A percentile compares a stretch with the other conserved stretches of the same genome.
Conservation (phyloP, 2,797 vertebrate genomes). For the Salmo trutta region DNA sequence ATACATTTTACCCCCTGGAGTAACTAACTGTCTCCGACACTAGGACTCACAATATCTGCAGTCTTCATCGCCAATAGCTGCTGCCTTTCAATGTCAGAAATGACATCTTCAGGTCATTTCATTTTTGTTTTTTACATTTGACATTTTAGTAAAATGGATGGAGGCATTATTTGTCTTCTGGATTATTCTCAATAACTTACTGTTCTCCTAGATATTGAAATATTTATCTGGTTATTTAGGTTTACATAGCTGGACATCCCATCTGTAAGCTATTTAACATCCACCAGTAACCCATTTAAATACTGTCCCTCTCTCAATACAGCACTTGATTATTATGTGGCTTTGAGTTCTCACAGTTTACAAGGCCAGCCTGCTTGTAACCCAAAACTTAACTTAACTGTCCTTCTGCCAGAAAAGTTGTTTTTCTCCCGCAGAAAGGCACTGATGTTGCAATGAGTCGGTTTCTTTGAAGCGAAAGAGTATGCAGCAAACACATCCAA, state of each 20-base stretch:
- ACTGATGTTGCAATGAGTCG: slow-evolving; percentile 44
- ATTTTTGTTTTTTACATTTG: too few species aligned
- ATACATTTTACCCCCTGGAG: background rate
- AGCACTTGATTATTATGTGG: slow-evolving; percentile 36
- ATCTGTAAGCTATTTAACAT: slow-evolving; percentile 13
- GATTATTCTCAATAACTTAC: background rate
- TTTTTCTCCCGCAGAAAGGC: slow-evolving; percentile 16
- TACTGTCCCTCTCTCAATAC: slow-evolving; percentile 12
- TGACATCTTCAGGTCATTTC: background rate
- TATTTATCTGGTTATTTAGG: background rate
- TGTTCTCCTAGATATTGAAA: background rate
- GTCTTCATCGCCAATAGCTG: slow-evolving; percentile 50
- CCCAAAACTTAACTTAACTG: slow-evolving; percentile 38
- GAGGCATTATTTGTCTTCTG: slow-evolving; percentile 4
- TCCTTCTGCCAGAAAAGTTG: slow-evolving; percentile 40
- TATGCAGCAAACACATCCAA: slow-evolving; percentile 39
- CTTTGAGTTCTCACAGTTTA: slow-evolving; percentile 25
- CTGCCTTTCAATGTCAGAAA: slow-evolving; percentile 25
- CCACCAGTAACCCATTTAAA: slow-evolving; percentile 8
- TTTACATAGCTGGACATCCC: background rate
- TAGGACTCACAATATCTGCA: slow-evolving; percentile 27
- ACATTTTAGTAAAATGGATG: slow-evolving; percentile 2
- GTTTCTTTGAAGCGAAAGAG: slow-evolving; percentile 55
- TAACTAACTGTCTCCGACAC: too few species aligned
- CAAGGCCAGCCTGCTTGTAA: slow-evolving; percentile 40